Evolutionary conservation across 1,140 invertebrate genomes (phyloP), one percentile per base, ranked within the genome.

Genomic region (Drosophila mayri): DNA sequence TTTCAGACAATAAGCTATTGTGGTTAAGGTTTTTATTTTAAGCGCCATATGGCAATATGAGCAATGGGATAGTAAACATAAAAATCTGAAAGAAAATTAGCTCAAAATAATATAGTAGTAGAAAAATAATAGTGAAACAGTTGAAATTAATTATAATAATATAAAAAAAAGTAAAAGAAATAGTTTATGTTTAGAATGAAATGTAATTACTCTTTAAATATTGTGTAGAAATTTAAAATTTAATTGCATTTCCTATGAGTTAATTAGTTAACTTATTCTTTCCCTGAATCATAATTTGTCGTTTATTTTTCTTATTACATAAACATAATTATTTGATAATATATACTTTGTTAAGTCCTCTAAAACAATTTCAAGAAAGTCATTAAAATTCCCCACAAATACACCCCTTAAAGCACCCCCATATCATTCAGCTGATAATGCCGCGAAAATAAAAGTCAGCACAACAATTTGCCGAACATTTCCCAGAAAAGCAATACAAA

Each of bases 401-500:
- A 43, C n/a, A n/a, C 25, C 25, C 10, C 3, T 41, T 22, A 30
- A n/a, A 12, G 28, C 12, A 44, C 28, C 30, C 3, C 32, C 7
- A 12, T 35, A n/a, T 28, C 43, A 44, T 44, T n/a, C 50, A 6
- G 9, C 37, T 22, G 58, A 20, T 30, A 63, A 47, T 32, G 32
- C n/a, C 9, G 25, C 9, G 6, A 28, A 66, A 66, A 64, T 76
- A 78, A 49, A 60, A 66, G 64, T 30, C 54, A 60, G 37, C 54
- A 11, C 30, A 58, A 49, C 65, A 18, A 37, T 41, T 50, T 62
- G 40, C 61, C 28, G 46, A 50, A 62, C 57, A 62, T 80, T 80
- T 84, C 63, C 76, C 52, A 76, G 81, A 84, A 84, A 77, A 80
- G 61, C 59, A 44, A 50, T 67, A 57, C 41, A 32, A 59, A 62